These are phyloP conservation scores for Piscicola geometra DNA, from an alignment of 2,888 invertebrate species.

Conservation along the genomic window DNA sequence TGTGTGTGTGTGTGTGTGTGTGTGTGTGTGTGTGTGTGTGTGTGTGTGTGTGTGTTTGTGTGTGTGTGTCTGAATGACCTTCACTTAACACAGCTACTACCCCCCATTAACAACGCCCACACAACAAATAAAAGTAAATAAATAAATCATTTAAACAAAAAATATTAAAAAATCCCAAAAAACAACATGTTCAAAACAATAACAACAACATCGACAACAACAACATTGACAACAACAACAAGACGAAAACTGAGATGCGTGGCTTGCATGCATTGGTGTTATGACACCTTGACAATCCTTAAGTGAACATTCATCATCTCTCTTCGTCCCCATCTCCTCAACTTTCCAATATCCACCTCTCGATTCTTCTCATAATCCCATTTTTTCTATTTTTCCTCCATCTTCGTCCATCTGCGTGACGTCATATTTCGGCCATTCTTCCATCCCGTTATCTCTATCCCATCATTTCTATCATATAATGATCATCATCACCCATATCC, in stretches of 20 bases:
- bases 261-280: not conserved
- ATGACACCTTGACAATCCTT: not conserved
- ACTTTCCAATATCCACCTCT: not conserved
- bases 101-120: too few relatives aligned
- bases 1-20: conserved; percentile 19
- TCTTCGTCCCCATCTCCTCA: not conserved
- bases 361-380: too few relatives aligned
- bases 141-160: not conserved
- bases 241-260: not conserved
- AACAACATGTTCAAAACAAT: too few relatives aligned
- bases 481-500: too few relatives aligned
- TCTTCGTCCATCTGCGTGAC: too few relatives aligned
- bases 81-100: too few relatives aligned
- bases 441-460: too few relatives aligned
- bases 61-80: not conserved
- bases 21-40: conserved; percentile 20
- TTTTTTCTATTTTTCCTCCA: too few relatives aligned
- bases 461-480: too few relatives aligned
- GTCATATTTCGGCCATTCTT: too few relatives aligned
- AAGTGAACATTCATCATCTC: not conserved
- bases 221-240: too few relatives aligned
- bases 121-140: not conserved
- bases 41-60: not conserved
- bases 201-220: too few relatives aligned
- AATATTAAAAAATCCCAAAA: not conserved